Evolutionary conservation across 2,888 invertebrate genomes (phyloP).

Genomic region (Stenolophus ochropezus): DNA sequence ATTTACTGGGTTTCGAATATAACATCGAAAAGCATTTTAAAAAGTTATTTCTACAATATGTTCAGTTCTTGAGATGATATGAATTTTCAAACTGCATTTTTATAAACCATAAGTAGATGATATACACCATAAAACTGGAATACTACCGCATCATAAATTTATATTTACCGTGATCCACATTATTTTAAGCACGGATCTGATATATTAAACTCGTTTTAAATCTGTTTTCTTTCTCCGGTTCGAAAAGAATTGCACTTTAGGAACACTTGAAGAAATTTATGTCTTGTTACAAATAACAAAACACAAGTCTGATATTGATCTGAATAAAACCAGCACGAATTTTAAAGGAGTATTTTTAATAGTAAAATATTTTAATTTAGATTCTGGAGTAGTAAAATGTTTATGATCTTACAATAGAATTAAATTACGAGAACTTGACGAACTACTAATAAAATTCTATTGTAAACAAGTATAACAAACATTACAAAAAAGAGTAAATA

Average conservation of each 20-base stretch:
- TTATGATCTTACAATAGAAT: not conserved
- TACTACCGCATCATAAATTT: not conserved
- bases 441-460: not conserved
- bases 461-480: not conserved
- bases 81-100: not conserved
- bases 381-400: not conserved
- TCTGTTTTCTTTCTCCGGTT: not conserved
- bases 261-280: constrained; percentile 20
- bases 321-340: not conserved
- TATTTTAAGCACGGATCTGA: constrained; percentile 9
- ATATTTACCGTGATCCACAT: not conserved
- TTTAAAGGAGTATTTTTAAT: constrained; percentile 6
- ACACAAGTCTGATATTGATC: constrained; percentile 19
- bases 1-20: too few species aligned
- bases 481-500: not conserved
- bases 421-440: not conserved
- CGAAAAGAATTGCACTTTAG: constrained; percentile 20
- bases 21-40: not conserved
- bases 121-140: constrained; percentile 4
- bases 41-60: not conserved
- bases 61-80: not conserved
- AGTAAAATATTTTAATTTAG: not conserved
- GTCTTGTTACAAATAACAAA: constrained; percentile 7
- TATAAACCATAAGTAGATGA: constrained; percentile 12
- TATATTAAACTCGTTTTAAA: constrained; percentile 5